phyloP scores from a whole-genome alignment of 2,797 vertebrate species.

The Leucoraja ocellata region DNA sequence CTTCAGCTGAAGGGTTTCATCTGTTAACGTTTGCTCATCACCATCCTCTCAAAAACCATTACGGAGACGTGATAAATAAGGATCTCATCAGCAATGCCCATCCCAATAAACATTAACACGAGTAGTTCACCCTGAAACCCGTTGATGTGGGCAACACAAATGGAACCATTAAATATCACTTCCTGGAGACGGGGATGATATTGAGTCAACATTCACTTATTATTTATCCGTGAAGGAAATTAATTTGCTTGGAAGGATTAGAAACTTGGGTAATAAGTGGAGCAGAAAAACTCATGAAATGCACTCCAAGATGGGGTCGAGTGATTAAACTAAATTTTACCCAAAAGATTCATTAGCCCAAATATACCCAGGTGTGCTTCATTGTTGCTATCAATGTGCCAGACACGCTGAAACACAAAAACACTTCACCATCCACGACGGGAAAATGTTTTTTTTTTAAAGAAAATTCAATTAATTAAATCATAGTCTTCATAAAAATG shows the following conservation, averaged over 20 bases:
- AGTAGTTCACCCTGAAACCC: no score
- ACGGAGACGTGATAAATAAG: no score
- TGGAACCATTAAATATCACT: neutral
- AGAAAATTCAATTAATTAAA: neutral
- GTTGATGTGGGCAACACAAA: neutral
- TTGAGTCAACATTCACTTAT: no score
- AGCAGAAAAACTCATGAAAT: neutral
- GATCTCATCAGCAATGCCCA: no score
- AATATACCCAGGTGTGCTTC: neutral
- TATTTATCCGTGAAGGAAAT: neutral
- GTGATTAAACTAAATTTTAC: neutral
- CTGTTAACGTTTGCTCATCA: no score
- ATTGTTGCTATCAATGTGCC: neutral
- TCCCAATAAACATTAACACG: no score
- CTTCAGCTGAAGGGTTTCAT: no score
- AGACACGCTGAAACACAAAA: neutral
- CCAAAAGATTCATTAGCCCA: neutral
- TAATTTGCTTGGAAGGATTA: neutral
- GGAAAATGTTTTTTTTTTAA: neutral
- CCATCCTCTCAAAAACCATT: no score
- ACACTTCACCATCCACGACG: neutral
- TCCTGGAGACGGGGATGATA: neutral
- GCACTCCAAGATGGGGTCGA: neutral
- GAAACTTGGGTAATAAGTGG: neutral
- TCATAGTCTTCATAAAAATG: neutral